Base-by-base conservation (phyloP, 2,113 vertebrate species). In the Halichoeres trimaculatus region DNA sequence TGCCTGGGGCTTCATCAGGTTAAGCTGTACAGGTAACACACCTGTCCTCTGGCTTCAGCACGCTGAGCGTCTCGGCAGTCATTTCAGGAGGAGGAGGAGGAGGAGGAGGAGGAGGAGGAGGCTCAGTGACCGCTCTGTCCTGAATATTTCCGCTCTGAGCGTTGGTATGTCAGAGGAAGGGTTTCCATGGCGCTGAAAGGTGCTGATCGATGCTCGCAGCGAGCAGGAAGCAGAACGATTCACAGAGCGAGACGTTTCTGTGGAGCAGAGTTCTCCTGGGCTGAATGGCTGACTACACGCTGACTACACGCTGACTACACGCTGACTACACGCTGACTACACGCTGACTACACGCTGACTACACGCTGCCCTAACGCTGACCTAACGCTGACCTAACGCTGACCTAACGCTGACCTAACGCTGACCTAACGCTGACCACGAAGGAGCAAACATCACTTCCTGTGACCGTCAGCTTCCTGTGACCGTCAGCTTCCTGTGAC, bases 101-200 rank as follows among this genome's bases (percentile, higher is more conserved):
- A 4, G 12, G n/a, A n/a, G n/a, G n/a, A n/a, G n/a, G n/a, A n/a
- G n/a, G n/a, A n/a, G n/a, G n/a, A n/a, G n/a, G n/a, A n/a, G n/a
- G n/a, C n/a, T n/a, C 38, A 40, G 45, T 22, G 47, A 52, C 22
- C 35, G 59, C 54, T 30, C 22, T 35, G 38, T 26, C 22, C 56
- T 51, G 16, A 70, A 60, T 60, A 60, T 12, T 60, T 40, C 8
- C 40, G 5, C 56, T 36, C 20, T 50, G 20, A 70, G 66, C 48
- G n/a, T 24, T 1, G 5, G 23, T 26, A 24, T 13, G 53, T 30
- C 0, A 1, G 23, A 10, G 38, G 51, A 45, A 67, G 38, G 12
- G 16, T 34, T 43, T 43, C 50, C 38, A 43, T 34, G 23, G n/a
- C 1, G 1, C 23, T 55, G 4, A 45, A 17, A 7, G 23, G 5